These are phyloP conservation scores for Saiga tatarica DNA, from an alignment of 2,113 vertebrate genomes.

Conservation along the genomic window DNA sequence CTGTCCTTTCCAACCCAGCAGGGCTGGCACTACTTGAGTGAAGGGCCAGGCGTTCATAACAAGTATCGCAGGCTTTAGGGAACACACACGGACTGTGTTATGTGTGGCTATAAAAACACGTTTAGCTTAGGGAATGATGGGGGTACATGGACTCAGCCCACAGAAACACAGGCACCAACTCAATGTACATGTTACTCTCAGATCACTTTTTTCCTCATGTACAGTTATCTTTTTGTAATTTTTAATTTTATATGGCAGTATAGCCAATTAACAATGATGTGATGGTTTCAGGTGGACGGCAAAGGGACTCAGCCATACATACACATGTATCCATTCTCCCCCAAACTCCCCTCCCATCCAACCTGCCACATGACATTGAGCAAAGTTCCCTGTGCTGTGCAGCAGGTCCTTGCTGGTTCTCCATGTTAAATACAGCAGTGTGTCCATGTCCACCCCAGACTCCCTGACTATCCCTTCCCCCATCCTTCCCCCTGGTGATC, in stretches of 20 bases:
- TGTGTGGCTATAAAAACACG: background rate
- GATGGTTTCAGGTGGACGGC: background rate
- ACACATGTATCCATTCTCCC: background rate
- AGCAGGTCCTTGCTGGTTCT: background rate
- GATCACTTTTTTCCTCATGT: background rate
- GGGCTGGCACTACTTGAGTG: background rate
- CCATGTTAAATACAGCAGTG: rapidly evolving
- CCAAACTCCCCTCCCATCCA: background rate
- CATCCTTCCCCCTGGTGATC: background rate
- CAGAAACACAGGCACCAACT: background rate
- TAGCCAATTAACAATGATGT: background rate
- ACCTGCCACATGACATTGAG: background rate
- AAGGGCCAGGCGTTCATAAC: rapidly evolving
- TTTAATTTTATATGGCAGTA: background rate
- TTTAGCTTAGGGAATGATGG: background rate
- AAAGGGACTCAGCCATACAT: background rate
- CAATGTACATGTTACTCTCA: rapidly evolving
- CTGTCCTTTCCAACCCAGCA: no score
- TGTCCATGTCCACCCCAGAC: background rate
- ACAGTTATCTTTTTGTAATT: background rate
- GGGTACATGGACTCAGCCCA: background rate
- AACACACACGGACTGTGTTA: rapidly evolving
- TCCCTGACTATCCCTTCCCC: background rate
- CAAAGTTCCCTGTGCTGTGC: rapidly evolving
- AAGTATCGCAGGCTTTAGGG: rapidly evolving